Evolutionary conservation across 53 echinoderm and acorn worm species (phyloP), one percentile per base, ranked within the genome.

Genomic region (Glandiceps talaboti): DNA sequence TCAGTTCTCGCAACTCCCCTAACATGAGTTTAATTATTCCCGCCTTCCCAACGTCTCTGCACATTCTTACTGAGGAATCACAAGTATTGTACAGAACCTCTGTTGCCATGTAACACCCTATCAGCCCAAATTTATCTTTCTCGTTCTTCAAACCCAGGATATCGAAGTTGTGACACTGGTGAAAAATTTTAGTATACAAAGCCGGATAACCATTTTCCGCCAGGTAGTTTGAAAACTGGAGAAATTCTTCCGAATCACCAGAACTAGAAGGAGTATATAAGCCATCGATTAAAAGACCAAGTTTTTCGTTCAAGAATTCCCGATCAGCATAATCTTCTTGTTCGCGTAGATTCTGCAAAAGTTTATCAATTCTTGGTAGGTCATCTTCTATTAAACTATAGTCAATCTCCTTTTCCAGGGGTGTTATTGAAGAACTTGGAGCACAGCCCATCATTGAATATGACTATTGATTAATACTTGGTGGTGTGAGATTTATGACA

Each of bases 361-460:
- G 6, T 6, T 45, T 20, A 45, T 45, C 64, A 45, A 45, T 45
- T 6, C 20, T 45, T 6, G 64, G 20, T 6, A 20, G 6, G 20
- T 45, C 20, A 20, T 45, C 64, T 45, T 45, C 64, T 12, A 45
- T 45, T 45, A 45, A 45, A 45, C 64, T 45, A 20, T 12, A 45
- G 20, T 45, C 64, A 6, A 45, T 12, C 6, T 6, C 20, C 20
- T 45, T 20, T 45, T 6, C 6, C n/a, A n/a, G n/a, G n/a, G n/a
- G n/a, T n/a, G n/a, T n/a, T 20, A 12, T 20, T 12, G 64, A 6
- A 45, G 64, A 12, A 20, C 64, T 45, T 20, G 64, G 64, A 12
- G 64, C 64, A 45, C 64, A 45, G 64, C 64, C 64, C 64, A 45
- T 45, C n/a, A n/a, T n/a, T n/a, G n/a, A n/a, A n/a, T n/a, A n/a